phyloP scores from a whole-genome alignment of 2,113 vertebrate species.

The Pantherophis guttatus region DNA sequence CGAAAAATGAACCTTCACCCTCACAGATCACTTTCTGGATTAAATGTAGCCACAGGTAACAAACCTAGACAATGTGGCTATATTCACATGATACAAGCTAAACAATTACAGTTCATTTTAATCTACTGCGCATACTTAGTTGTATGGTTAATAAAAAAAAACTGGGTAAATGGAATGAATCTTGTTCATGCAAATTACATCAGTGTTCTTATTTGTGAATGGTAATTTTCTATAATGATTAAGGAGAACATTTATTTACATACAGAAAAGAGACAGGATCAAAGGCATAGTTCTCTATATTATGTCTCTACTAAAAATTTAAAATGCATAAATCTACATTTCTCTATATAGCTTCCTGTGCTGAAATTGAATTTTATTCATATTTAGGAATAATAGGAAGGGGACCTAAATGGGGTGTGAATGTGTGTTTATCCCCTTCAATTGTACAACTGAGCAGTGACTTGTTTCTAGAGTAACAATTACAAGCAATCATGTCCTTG shows the following conservation, averaged over 20 bases:
- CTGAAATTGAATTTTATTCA: background rate
- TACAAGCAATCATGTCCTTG: background rate
- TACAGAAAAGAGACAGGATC: background rate
- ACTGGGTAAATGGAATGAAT: background rate
- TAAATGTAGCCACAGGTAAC: background rate
- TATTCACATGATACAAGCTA: background rate
- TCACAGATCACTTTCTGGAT: background rate
- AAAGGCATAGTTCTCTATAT: background rate
- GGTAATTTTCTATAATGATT: background rate
- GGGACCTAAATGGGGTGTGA: background rate
- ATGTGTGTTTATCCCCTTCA: background rate
- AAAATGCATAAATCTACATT: background rate
- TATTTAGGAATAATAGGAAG: background rate
- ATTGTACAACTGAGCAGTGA: background rate
- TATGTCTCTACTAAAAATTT: background rate
- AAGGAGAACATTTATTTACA: background rate
- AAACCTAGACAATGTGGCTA: background rate
- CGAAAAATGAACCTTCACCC: no score
- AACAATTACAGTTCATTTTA: background rate
- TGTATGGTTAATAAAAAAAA: background rate
- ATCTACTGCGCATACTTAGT: background rate
- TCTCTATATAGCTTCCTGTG: background rate
- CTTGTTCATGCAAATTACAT: background rate
- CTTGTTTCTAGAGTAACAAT: background rate
- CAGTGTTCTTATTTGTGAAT: background rate